Conservation (phyloP, 2,888 invertebrate genomes). For the Eupsilia transversa region DNA sequence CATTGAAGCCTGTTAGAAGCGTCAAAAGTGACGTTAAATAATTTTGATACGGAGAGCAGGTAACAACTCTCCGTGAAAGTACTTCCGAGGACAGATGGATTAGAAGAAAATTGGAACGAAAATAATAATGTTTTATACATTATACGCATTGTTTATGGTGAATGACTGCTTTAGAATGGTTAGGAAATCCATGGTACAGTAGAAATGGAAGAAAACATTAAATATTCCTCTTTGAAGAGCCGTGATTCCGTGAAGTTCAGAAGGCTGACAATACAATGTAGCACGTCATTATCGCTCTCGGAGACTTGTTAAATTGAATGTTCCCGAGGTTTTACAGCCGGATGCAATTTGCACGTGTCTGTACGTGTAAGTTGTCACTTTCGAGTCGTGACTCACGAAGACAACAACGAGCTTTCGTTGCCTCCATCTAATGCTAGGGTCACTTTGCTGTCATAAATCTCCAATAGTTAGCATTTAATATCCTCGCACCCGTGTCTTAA, state of each 20-base stretch:
- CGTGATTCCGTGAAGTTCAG: constrained; percentile 21
- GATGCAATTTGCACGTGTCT: constrained; percentile 70
- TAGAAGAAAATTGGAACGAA: constrained; percentile 9
- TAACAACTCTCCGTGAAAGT: constrained; percentile 68
- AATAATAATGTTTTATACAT: constrained; percentile 9
- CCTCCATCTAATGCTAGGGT: constrained; percentile 72
- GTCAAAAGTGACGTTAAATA: constrained; percentile 76
- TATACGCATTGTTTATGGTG: too few species aligned
- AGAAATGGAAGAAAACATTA: background rate
- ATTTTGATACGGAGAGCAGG: constrained; percentile 66
- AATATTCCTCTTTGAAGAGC: constrained; percentile 7
- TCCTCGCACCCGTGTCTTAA: constrained; percentile 66
- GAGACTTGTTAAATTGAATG: constrained; percentile 52
- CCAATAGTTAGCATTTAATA: constrained; percentile 74
- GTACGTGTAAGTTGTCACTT: constrained; percentile 84
- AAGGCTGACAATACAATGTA: constrained; percentile 43
- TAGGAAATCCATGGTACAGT: background rate
- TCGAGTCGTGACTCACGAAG: constrained; percentile 85
- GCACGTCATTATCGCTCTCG: constrained; percentile 32
- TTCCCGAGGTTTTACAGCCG: constrained; percentile 64
- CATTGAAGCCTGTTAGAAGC: constrained; percentile 72
- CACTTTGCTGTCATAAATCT: constrained; percentile 76
- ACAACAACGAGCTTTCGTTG: constrained; percentile 78
- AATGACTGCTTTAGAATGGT: background rate
- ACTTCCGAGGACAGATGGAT: constrained; percentile 63